These are phyloP conservation scores for Euschistus heros DNA, from an alignment of 1,140 invertebrate species.

Conservation along the genomic window DNA sequence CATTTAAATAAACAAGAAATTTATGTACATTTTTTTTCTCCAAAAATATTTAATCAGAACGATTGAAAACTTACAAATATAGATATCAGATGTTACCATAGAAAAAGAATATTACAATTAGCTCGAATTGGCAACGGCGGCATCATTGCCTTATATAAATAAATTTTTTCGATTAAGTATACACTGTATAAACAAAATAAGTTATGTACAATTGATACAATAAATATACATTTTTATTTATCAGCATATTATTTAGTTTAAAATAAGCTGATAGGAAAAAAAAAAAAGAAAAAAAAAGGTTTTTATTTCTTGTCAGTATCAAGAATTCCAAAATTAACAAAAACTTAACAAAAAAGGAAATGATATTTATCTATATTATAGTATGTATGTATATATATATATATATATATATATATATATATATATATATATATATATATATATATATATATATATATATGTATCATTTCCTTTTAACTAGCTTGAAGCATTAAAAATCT, in stretches of 20 bases:
- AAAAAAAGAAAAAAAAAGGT: neutral
- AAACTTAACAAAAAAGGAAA: conserved; percentile 2
- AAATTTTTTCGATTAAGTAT: conserved; percentile 9
- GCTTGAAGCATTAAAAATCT: conserved; percentile 12
- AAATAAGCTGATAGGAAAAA: conserved; percentile 13
- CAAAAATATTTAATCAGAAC: conserved; percentile 12
- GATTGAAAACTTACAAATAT: conserved; percentile 13
- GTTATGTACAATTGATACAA: conserved; percentile 12
- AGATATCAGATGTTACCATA: conserved; percentile 6
- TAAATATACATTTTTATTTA: conserved; percentile 10
- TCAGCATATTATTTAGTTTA: conserved; percentile 9
- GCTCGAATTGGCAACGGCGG: conserved; percentile 6
- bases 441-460: neutral
- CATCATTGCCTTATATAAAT: conserved; percentile 9
- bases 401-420: neutral
- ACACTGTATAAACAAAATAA: conserved; percentile 15
- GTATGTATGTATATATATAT: neutral
- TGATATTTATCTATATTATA: neutral
- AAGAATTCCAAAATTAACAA: conserved; percentile 1
- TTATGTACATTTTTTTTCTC: neutral
- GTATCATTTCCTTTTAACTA: neutral
- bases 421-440: conserved; percentile 1
- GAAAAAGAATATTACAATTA: conserved; percentile 11
- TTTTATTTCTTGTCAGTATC: neutral
- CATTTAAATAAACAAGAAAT: neutral